phyloP scores from a whole-genome alignment of 2,888 invertebrate genomes.

The Cephus nigrinus region DNA sequence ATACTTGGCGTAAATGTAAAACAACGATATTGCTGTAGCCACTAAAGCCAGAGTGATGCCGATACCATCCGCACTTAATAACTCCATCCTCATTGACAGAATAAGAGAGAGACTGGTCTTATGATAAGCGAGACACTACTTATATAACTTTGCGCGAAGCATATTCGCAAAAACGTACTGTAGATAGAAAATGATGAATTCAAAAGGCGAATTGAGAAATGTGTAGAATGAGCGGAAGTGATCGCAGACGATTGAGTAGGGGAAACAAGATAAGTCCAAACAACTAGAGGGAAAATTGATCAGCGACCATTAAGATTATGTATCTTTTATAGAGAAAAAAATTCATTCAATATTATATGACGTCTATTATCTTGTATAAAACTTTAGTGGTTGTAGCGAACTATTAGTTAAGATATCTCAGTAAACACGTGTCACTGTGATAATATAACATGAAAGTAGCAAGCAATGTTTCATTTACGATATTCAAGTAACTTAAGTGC shows the following conservation, averaged over 20 bases:
- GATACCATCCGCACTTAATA: neutral
- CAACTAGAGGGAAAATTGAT: neutral
- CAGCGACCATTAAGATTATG: neutral
- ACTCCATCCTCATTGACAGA: neutral
- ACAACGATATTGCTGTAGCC: slow-evolving; percentile 5
- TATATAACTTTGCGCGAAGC: neutral
- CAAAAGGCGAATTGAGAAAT: neutral
- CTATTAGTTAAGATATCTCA: no score
- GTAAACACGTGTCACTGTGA: no score
- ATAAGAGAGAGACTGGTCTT: neutral
- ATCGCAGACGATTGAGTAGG: neutral
- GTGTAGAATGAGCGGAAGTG: accelerated
- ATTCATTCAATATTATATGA: neutral
- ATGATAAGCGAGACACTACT: neutral
- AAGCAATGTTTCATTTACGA: no score
- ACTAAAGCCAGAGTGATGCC: slow-evolving; percentile 25
- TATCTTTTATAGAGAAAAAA: neutral
- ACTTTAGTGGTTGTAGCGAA: no score
- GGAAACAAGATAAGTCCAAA: neutral
- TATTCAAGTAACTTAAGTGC: no score
- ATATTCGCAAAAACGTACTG: neutral
- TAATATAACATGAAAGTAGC: no score
- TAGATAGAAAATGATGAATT: neutral
- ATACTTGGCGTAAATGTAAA: slow-evolving; percentile 40
- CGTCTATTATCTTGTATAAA: neutral